Conservation (phyloP, 1,140 invertebrate genomes). For the Bombus polaris region DNA sequence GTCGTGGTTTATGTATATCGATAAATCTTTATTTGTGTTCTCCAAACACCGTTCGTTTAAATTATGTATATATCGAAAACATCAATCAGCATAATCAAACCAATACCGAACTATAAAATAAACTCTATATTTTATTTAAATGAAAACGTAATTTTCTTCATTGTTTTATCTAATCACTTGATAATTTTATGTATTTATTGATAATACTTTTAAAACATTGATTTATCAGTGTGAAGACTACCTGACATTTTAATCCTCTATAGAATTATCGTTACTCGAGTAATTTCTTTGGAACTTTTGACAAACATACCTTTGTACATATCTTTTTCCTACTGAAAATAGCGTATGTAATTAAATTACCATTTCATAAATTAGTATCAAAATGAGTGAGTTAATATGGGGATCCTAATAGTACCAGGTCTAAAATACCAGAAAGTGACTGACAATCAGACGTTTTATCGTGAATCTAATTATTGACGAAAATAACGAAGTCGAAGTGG, state of each 20-base stretch:
- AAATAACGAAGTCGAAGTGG: constrained; percentile 56
- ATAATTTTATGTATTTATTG: neutral
- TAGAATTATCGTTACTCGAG: no score
- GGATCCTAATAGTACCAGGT: neutral
- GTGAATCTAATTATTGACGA: constrained; percentile 60
- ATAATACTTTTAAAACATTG: neutral
- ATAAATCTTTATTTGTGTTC: constrained; percentile 4
- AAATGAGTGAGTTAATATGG: neutral
- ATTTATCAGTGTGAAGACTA: no score
- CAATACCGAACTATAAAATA: neutral
- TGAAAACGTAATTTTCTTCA: neutral
- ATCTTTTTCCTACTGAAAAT: no score
- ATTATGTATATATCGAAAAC: neutral
- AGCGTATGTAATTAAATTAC: neutral
- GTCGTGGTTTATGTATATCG: neutral
- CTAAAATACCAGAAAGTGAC: constrained; percentile 5
- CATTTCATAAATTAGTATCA: neutral
- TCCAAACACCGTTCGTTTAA: neutral
- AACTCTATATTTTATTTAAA: neutral
- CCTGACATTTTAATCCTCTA: no score
- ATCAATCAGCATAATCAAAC: neutral
- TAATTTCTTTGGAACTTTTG: neutral
- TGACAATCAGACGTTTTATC: constrained; percentile 52
- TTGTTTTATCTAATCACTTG: neutral
- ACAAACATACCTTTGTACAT: neutral